Percentiles rank a stretch among this genome's conserved stretches.
These are phyloP conservation scores for Pedionomus torquatus DNA, from an alignment of 2,113 vertebrate genomes.

Conservation along the genomic window DNA sequence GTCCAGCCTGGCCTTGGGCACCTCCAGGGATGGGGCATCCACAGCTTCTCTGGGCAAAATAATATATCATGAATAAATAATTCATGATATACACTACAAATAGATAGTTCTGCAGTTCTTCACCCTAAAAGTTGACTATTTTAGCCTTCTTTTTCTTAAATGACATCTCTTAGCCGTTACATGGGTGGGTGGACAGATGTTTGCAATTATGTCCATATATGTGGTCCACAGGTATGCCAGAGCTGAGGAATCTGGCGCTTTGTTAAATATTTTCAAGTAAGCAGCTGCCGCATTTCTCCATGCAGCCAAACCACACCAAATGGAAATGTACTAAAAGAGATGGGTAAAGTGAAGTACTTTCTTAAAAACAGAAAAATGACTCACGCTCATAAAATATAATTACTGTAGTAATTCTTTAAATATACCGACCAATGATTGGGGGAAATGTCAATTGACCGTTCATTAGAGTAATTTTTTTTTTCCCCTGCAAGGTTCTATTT, in stretches of 20 bases:
- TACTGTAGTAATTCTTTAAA: slow-evolving; percentile 74
- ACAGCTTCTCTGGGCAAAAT: too few relatives aligned
- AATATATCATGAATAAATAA: slow-evolving; percentile 48
- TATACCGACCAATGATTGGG: slow-evolving; percentile 56
- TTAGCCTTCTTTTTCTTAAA: slow-evolving; percentile 67
- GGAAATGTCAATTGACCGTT: slow-evolving; percentile 46
- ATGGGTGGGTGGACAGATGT: slow-evolving; percentile 78
- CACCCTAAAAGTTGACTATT: slow-evolving; percentile 50
- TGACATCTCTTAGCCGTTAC: slow-evolving; percentile 56
- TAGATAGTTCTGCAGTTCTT: slow-evolving; percentile 30
- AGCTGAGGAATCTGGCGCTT: slow-evolving; percentile 70
- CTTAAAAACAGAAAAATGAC: slow-evolving; percentile 77
- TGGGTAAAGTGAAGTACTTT: slow-evolving; percentile 66
- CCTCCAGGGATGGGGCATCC: too few relatives aligned
- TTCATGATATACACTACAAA: not conserved
- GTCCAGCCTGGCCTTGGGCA: too few relatives aligned
- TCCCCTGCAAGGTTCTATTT: not conserved
- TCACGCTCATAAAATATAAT: slow-evolving; percentile 76
- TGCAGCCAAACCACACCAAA: slow-evolving; percentile 78
- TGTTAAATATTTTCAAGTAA: slow-evolving; percentile 75
- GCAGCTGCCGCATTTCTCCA: slow-evolving; percentile 64
- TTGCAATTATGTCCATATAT: slow-evolving; percentile 78
- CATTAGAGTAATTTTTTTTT: slow-evolving; percentile 1
- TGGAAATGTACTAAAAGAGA: slow-evolving; percentile 81
- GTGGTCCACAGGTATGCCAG: slow-evolving; percentile 80